A percentile compares a stretch with the other conserved stretches of the same genome.
These are phyloP conservation scores for Corythornis madagascariensis DNA, from an alignment of 2,113 vertebrate species.

Conservation along the genomic window DNA sequence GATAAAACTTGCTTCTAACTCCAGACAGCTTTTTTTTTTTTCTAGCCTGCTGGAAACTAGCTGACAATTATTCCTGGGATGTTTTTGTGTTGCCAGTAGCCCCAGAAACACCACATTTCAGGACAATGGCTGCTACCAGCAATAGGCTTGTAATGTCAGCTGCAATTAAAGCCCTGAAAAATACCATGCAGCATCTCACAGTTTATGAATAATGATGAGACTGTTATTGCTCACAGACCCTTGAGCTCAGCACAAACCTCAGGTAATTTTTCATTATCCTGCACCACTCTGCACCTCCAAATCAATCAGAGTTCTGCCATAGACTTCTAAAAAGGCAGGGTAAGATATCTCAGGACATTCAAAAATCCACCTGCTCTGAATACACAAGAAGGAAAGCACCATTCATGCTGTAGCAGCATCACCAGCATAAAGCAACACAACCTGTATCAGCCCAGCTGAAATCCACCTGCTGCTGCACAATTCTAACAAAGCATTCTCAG, in stretches of 20 bases:
- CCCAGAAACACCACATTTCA: background rate
- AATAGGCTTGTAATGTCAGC: background rate
- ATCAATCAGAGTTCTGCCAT: slow-evolving; percentile 13
- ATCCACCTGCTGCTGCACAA: background rate
- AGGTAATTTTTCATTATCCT: slow-evolving; percentile 19
- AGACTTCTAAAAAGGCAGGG: background rate
- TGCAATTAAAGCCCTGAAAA: slow-evolving; percentile 38
- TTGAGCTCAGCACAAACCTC: slow-evolving; percentile 6
- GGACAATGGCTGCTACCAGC: background rate
- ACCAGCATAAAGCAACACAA: background rate
- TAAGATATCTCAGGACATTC: background rate
- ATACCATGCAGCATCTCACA: background rate
- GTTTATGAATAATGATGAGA: background rate
- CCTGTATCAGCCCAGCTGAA: background rate
- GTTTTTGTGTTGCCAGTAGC: background rate
- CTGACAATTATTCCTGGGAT: background rate
- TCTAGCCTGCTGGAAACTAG: background rate
- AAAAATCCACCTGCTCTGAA: background rate
- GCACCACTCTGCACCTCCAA: background rate
- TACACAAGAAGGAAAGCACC: background rate
- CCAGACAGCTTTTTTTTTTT: background rate
- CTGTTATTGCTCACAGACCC: background rate
- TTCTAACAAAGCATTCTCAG: background rate
- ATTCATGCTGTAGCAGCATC: background rate
- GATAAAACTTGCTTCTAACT: background rate